These are phyloP conservation scores for Sitophilus oryzae DNA, from an alignment of 1,140 invertebrate genomes.

Conservation along the genomic window DNA sequence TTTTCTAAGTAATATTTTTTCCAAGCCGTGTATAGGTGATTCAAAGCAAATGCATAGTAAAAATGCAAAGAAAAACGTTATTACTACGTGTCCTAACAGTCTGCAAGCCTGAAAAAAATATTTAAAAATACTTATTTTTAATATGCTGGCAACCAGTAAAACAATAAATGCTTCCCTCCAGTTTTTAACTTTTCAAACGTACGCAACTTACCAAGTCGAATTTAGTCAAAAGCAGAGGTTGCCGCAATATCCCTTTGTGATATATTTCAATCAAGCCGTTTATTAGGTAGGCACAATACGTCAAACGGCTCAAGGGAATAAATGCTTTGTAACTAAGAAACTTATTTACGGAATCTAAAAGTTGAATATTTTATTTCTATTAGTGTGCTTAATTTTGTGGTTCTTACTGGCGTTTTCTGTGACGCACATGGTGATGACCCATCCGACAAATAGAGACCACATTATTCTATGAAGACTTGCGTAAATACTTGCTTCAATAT, in stretches of 20 bases:
- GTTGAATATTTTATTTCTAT: neutral
- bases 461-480: constrained; percentile 58
- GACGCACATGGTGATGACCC: constrained; percentile 65
- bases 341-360: constrained; percentile 51
- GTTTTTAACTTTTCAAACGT: too few species aligned
- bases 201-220: constrained; percentile 47
- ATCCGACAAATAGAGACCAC: constrained; percentile 61
- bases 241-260: constrained; percentile 50
- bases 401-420: constrained; percentile 61
- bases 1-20: constrained; percentile 54
- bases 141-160: too few species aligned
- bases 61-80: constrained; percentile 58
- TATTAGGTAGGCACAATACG: constrained; percentile 64
- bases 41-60: constrained; percentile 61
- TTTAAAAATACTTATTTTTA: too few species aligned
- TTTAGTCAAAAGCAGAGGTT: constrained; percentile 48
- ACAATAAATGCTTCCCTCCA: too few species aligned
- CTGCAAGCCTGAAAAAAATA: constrained; percentile 47
- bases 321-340: constrained; percentile 59
- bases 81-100: constrained; percentile 50
- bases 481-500: constrained; percentile 57
- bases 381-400: neutral
- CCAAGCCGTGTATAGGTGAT: constrained; percentile 62
- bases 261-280: constrained; percentile 63
- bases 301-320: constrained; percentile 57